A percentile compares a stretch with the other conserved stretches of the same genome.
These are phyloP conservation scores for Hyppa rectilinea DNA, from an alignment of 2,888 invertebrate genomes.

Conservation along the genomic window DNA sequence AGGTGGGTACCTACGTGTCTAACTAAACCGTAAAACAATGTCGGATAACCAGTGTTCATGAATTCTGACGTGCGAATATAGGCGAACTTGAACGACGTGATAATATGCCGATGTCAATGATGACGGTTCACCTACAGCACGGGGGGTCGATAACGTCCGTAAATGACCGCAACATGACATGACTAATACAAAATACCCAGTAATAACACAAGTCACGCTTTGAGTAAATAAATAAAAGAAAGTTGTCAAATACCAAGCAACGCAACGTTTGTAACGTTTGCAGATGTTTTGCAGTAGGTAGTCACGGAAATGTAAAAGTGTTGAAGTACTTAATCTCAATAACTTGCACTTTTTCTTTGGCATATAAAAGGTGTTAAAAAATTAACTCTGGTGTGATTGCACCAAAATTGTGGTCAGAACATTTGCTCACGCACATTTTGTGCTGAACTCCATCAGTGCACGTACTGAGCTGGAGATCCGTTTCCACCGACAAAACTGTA, in stretches of 20 bases:
- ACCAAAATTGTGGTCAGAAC: too few relatives aligned
- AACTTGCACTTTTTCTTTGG: background rate
- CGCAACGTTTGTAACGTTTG: constrained; percentile 28
- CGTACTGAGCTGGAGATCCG: too few relatives aligned
- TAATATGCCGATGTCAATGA: constrained; percentile 34
- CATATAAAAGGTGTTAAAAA: too few relatives aligned
- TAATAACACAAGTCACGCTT: constrained; percentile 42
- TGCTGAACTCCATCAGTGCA: too few relatives aligned
- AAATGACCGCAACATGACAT: constrained; percentile 24
- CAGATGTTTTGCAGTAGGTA: constrained; percentile 18
- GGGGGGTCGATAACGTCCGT: constrained; percentile 18
- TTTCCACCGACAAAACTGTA: too few relatives aligned
- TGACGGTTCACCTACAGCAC: constrained; percentile 29
- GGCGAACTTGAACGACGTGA: constrained; percentile 41
- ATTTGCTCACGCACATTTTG: too few relatives aligned
- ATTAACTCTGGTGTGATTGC: too few relatives aligned
- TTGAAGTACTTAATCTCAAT: background rate
- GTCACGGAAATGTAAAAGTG: constrained; percentile 3
- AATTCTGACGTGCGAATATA: constrained; percentile 1
- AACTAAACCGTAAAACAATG: background rate
- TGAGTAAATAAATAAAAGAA: constrained; percentile 59
- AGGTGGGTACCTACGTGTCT: background rate
- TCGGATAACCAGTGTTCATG: background rate
- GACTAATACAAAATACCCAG: constrained; percentile 47
- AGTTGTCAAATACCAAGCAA: constrained; percentile 49